Base-by-base conservation (phyloP, 2,888 invertebrate genomes). In the Minunthozetes semirufus region DNA sequence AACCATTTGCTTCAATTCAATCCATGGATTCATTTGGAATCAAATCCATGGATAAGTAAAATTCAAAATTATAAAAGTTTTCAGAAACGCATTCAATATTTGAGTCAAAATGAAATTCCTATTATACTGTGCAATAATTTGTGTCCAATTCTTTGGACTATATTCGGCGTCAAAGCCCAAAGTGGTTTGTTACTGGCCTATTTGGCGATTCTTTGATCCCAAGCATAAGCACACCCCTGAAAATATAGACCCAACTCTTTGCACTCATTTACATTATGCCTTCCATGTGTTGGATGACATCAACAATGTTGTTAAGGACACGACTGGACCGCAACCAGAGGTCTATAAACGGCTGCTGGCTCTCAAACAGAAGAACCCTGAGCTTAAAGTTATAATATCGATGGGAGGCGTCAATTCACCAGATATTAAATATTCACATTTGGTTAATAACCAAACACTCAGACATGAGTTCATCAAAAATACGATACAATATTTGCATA, bases 231-330 rank as follows among this genome's bases (percentile, higher is more conserved):
- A 68, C 22, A 42, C n/a, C 6, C 91, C 92, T 0, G 88, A 89
- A 76, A 88, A 92, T 81, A 88, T 93, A 53, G 89, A 92, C 80
- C 85, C 88, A 11, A 85, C 86, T 46, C 85, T 91, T 17, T 94
- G 94, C 81, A 92, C 93, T 0, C 93, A 94, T 81, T 87, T 94
- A 19, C 88, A 92, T 38, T 94, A 93, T 80, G 89, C 92, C 0
- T 93, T 93, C 84, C 92, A 92, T 9, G 89, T 90, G 72, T 86
- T 94, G 22, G 68, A 68, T 11, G 68, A 68, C 11, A 8, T 22
- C 4, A 88, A 92, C 80, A 83, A 86, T 13, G 86, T 68, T 0
- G 15, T 46, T 9, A n/a, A 19, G 9, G 68, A 68, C n/a, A 42
- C 11, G 3, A 19, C 15, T 4, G 68, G 68, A 5, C 42, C 68